These are phyloP conservation scores for Phallusia fumigata DNA, from an alignment of 23 tunicate species.

Conservation along the genomic window DNA sequence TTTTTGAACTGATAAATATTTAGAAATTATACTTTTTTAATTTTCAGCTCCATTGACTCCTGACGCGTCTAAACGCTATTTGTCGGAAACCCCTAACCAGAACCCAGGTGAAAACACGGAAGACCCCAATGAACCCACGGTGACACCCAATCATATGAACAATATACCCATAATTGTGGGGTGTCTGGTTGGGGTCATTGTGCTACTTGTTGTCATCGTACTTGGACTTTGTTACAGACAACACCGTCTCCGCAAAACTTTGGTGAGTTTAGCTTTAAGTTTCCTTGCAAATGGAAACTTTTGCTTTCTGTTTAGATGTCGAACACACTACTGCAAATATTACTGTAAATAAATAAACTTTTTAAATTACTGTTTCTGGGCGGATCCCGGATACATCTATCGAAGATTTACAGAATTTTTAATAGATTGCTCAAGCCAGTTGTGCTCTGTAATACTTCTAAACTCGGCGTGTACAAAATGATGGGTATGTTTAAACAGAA, in stretches of 20 bases:
- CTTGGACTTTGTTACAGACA: slow-evolving; percentile 61
- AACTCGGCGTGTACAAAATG: too few species aligned
- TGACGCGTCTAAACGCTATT: background rate
- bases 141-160: slow-evolving; percentile 20
- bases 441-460: too few species aligned
- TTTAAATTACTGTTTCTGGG: too few species aligned
- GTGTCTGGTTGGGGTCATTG: slow-evolving; percentile 59
- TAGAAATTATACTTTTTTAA: too few species aligned
- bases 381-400: too few species aligned
- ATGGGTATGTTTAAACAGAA: too few species aligned
- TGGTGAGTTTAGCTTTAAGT: slow-evolving; percentile 45
- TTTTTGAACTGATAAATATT: too few species aligned
- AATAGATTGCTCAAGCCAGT: too few species aligned
- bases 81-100: background rate
- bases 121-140: slow-evolving; percentile 24
- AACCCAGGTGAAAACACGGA: background rate
- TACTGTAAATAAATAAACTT: too few species aligned
- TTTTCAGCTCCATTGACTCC: slow-evolving; percentile 14
- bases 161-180: slow-evolving; percentile 55
- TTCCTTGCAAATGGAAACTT: background rate
- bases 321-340: too few species aligned
- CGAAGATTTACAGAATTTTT: too few species aligned
- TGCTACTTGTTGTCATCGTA: slow-evolving; percentile 38
- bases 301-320: too few species aligned
- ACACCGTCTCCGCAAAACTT: slow-evolving; percentile 54